Evolutionary conservation across 2,113 vertebrate genomes (phyloP).

Genomic region (Antechinus flavipes): DNA sequence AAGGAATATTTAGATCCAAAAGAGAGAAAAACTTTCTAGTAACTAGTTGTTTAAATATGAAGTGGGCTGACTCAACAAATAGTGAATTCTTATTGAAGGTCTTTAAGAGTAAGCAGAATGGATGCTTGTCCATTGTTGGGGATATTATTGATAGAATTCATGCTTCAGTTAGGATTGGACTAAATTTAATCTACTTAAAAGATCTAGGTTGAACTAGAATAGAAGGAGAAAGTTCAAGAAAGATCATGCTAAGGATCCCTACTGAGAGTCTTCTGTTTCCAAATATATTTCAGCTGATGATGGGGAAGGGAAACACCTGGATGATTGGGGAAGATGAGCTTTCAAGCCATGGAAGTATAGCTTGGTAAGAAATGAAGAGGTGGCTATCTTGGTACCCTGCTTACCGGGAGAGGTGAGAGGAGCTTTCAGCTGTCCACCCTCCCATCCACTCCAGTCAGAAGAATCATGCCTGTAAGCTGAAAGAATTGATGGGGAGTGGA

Average conservation of each 20-base stretch:
- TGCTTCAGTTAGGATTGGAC: neutral
- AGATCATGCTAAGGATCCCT: neutral
- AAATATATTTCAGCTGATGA: neutral
- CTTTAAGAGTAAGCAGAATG: neutral
- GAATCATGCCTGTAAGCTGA: neutral
- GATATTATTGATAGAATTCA: neutral
- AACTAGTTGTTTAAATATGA: neutral
- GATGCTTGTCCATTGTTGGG: neutral
- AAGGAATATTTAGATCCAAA: neutral
- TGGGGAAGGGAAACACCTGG: too few species aligned
- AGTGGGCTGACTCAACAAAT: neutral
- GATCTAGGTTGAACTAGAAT: neutral
- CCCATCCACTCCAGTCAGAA: neutral
- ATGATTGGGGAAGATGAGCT: neutral
- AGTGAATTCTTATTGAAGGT: neutral
- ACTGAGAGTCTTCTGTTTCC: neutral
- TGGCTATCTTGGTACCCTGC: neutral
- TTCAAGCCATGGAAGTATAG: neutral
- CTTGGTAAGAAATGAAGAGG: neutral
- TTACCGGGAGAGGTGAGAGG: neutral
- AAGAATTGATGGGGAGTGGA: neutral
- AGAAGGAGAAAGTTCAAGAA: neutral
- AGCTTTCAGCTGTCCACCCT: neutral
- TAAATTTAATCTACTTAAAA: neutral
- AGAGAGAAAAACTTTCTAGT: neutral